Percentiles rank a stretch among this genome's conserved stretches.
These are phyloP conservation scores for Cotesia chilonis DNA, from an alignment of 1,140 invertebrate species.

Conservation along the genomic window DNA sequence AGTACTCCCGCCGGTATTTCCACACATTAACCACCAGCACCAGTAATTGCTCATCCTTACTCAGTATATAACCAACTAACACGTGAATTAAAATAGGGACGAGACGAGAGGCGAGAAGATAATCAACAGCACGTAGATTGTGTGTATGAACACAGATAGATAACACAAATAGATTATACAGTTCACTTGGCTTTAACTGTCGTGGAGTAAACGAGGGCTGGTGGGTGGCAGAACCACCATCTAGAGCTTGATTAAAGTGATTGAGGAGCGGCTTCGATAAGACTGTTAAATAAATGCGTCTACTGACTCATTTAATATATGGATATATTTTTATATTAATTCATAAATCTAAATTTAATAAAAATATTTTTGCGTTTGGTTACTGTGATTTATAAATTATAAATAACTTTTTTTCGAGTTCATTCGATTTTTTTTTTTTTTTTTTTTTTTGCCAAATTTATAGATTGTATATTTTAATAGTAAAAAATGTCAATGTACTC, in stretches of 20 bases:
- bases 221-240: conserved; percentile 11
- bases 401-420: too few relatives aligned
- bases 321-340: not conserved
- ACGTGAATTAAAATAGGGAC: conserved; percentile 14
- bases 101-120: too few relatives aligned
- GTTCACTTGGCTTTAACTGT: too few relatives aligned
- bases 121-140: too few relatives aligned
- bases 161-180: too few relatives aligned
- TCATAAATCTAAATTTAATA: not conserved
- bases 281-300: conserved; percentile 35
- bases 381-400: too few relatives aligned
- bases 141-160: too few relatives aligned
- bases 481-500: conserved; percentile 46
- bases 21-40: too few relatives aligned
- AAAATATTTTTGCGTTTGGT: too few relatives aligned
- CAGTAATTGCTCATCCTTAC: too few relatives aligned
- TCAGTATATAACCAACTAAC: not conserved
- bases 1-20: too few relatives aligned
- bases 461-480: conserved; percentile 16
- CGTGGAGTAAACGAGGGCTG: not conserved
- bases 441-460: not conserved
- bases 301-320: not conserved
- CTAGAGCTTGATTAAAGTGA: conserved; percentile 53
- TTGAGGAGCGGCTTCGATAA: conserved; percentile 55
- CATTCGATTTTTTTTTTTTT: not conserved